A percentile compares a stretch with the other conserved stretches of the same genome.
phyloP scores from a whole-genome alignment of 2,888 invertebrate genomes.

The Lacanobia oleracea region DNA sequence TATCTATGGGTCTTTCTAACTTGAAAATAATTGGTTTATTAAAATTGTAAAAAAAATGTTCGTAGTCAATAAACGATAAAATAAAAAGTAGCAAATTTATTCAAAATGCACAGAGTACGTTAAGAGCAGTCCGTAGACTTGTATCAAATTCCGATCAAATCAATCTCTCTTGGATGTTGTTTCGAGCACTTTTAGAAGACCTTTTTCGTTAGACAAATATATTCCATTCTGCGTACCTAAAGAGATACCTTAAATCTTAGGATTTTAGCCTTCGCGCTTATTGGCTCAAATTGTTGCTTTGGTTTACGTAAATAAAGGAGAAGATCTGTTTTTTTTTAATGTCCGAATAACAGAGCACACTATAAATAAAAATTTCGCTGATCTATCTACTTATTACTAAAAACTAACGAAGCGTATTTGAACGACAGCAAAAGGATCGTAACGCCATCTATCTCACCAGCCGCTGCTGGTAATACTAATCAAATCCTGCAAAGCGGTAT shows the following conservation, averaged over 20 bases:
- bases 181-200: neutral
- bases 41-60: too few species aligned
- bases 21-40: too few species aligned
- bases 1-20: too few species aligned
- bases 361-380: too few species aligned
- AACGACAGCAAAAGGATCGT: too few species aligned
- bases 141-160: neutral
- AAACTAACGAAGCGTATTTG: too few species aligned
- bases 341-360: too few species aligned
- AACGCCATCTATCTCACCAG: too few species aligned
- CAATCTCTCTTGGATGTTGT: neutral
- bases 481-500: too few species aligned
- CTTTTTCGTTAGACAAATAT: constrained; percentile 1
- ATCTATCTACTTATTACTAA: too few species aligned
- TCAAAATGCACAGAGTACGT: neutral
- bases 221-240: neutral
- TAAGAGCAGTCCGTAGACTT: neutral
- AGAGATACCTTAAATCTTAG: neutral
- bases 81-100: neutral
- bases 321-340: neutral
- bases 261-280: neutral
- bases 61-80: too few species aligned
- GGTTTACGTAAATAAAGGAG: neutral
- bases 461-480: too few species aligned
- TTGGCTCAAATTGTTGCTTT: neutral